These are phyloP conservation scores for Atractosteus spatula DNA, from an alignment of 2,113 vertebrate genomes.

Conservation along the genomic window DNA sequence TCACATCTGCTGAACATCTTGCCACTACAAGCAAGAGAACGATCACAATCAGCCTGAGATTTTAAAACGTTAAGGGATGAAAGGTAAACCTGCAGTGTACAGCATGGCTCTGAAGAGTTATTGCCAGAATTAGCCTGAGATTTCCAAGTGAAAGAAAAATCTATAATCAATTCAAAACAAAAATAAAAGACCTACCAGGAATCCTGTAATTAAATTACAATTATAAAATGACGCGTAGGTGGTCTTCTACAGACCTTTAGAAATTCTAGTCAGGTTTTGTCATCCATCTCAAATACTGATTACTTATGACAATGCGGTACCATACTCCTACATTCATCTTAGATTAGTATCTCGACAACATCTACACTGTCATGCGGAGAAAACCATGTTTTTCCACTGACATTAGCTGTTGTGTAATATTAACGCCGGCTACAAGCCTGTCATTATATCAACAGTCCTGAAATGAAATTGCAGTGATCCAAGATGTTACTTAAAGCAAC, in stretches of 20 bases:
- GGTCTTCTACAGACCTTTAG: neutral
- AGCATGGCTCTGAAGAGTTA: too few species aligned
- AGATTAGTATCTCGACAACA: slow-evolving; percentile 24
- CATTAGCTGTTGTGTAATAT: slow-evolving; percentile 16
- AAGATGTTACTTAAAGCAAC: slow-evolving; percentile 14
- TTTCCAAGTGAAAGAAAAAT: neutral
- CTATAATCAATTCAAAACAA: neutral
- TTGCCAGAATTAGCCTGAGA: too few species aligned
- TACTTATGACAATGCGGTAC: neutral
- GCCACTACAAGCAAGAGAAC: too few species aligned
- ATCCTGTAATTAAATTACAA: neutral
- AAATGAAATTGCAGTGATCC: slow-evolving; percentile 14
- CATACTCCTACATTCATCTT: slow-evolving; percentile 3
- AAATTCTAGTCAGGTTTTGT: slow-evolving; percentile 1
- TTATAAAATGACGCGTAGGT: slow-evolving; percentile 3
- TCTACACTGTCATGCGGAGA: slow-evolving; percentile 5
- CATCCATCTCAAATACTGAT: slow-evolving; percentile 2
- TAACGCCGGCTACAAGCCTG: slow-evolving; percentile 8
- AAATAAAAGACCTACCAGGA: neutral
- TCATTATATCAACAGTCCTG: slow-evolving; percentile 33
- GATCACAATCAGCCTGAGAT: too few species aligned
- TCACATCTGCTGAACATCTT: too few species aligned
- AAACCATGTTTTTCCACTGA: neutral
- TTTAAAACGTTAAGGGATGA: too few species aligned
- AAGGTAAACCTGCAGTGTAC: too few species aligned